Conservation (phyloP, 2,797 vertebrate species). For the Chaetophractus vellerosus region DNA sequence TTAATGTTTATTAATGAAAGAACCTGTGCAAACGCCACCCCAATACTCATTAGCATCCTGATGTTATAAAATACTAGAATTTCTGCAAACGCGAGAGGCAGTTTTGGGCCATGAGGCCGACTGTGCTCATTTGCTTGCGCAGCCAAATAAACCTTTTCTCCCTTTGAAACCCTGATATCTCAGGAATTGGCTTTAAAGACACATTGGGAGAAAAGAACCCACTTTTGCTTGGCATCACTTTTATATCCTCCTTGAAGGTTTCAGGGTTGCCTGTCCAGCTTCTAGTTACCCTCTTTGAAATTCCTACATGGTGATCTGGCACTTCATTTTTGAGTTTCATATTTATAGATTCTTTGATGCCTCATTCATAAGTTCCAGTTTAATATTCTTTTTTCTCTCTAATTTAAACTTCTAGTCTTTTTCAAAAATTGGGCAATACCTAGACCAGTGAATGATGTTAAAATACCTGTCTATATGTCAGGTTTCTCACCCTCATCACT, state of each 20-base stretch:
- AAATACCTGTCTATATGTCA: background rate
- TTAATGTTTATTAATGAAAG: too few species aligned
- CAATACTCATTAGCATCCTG: too few species aligned
- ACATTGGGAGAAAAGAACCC: too few species aligned
- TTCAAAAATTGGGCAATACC: slow-evolving; percentile 14
- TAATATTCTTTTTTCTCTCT: slow-evolving; percentile 14
- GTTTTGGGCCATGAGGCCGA: too few species aligned
- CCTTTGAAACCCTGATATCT: too few species aligned
- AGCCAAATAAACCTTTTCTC: too few species aligned
- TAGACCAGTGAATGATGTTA: slow-evolving; percentile 1
- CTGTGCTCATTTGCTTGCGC: too few species aligned
- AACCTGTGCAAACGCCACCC: too few species aligned
- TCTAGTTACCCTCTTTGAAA: slow-evolving; percentile 17
- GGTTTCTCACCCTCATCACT: background rate
- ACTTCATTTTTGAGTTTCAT: slow-evolving; percentile 26
- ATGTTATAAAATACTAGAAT: too few species aligned
- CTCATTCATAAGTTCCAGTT: background rate
- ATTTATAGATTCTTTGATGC: background rate
- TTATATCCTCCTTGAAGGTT: background rate
- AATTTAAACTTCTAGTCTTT: slow-evolving; percentile 30
- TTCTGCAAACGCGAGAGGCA: too few species aligned
- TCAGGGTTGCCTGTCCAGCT: background rate
- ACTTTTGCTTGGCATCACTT: too few species aligned
- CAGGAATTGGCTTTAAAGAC: too few species aligned
- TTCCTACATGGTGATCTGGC: background rate